These are phyloP conservation scores for Aplocera efformata DNA, from an alignment of 2,888 invertebrate species.

Conservation along the genomic window DNA sequence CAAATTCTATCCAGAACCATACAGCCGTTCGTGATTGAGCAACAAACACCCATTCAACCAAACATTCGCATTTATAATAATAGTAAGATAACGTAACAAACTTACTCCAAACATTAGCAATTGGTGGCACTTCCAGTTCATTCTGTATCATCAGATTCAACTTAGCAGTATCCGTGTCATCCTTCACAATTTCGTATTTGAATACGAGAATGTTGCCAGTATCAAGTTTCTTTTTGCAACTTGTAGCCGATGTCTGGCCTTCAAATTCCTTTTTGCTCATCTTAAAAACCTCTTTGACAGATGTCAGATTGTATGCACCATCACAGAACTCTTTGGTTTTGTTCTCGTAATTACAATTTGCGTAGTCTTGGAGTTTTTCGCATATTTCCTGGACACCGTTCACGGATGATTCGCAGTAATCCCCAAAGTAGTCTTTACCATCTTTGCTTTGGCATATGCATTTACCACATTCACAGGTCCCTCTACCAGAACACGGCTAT, in stretches of 20 bases:
- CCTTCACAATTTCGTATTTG: slow-evolving; percentile 34
- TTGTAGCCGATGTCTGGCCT: slow-evolving; percentile 36
- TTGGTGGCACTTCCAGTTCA: slow-evolving; percentile 44
- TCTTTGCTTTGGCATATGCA: slow-evolving; percentile 81
- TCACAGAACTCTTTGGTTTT: slow-evolving; percentile 43
- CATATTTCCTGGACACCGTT: slow-evolving; percentile 85
- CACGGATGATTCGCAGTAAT: slow-evolving; percentile 87
- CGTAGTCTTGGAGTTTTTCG: slow-evolving; percentile 84
- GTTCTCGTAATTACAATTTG: slow-evolving; percentile 76
- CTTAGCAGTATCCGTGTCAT: slow-evolving; percentile 27
- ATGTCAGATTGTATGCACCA: slow-evolving; percentile 30
- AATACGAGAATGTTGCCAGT: slow-evolving; percentile 48
- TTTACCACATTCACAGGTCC: slow-evolving; percentile 85
- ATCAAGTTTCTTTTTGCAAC: slow-evolving; percentile 43
- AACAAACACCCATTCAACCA: too few species aligned
- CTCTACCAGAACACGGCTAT: slow-evolving; percentile 73
- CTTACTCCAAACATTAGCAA: slow-evolving; percentile 57
- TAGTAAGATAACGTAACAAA: too few species aligned
- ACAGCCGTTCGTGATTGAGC: too few species aligned
- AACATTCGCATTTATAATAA: too few species aligned
- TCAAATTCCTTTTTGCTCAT: slow-evolving; percentile 46
- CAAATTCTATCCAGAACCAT: too few species aligned
- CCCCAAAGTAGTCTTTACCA: slow-evolving; percentile 73
- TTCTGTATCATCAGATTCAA: slow-evolving; percentile 54
- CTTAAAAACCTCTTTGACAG: slow-evolving; percentile 3